Evolutionary conservation across 1,140 invertebrate genomes (phyloP), one percentile per base, ranked within the genome.

Genomic region (Drepana arcuata): DNA sequence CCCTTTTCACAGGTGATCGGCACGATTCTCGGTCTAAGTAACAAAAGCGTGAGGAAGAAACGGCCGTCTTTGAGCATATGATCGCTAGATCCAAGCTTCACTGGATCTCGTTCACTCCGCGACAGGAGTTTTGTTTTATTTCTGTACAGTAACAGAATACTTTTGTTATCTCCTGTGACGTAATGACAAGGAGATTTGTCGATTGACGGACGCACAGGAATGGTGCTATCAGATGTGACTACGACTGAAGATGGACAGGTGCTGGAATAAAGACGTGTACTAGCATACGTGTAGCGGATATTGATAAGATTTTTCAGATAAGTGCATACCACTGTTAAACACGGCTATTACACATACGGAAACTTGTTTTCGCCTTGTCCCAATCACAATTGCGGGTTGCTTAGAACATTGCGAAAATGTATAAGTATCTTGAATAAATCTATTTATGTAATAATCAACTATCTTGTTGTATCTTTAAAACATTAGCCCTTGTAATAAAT

Each of bases 21-120:
- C 9, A 90, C 90, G 41, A 91, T 93, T 44, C 91, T 93, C 46
- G 91, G 91, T 0, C 88, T 91, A 57, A 91, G 90, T 63, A 90
- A 88, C 44, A 90, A 89, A 66, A 89, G 88, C 47, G 88, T 90
- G 28, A 79, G 89, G 43, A 92, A 91, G 79, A 92, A 92, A 73
- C 84, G 91, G 48, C 91, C 91, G 14, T 93, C 91, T 1, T 79
- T 92, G 35, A 91, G 89, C 68, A 91, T 92, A 82, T 82, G 78
- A 82, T 63, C 47, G 41, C 43, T 57, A 32, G 31, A 41, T 28
- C 14, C 18, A 27, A 9, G 14, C 27, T 24, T 24, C 21, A 25
- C 11, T 48, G 64, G 69, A 41, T 62, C 48, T 65, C 51, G 62
- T 67, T 67, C 46, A 70, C 77, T 77, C 77, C 68, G 44, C 40